Percentiles rank a stretch among this genome's conserved stretches.
These are phyloP conservation scores for Glaucopsyche alexis DNA, from an alignment of 2,888 invertebrate genomes.

Conservation along the genomic window DNA sequence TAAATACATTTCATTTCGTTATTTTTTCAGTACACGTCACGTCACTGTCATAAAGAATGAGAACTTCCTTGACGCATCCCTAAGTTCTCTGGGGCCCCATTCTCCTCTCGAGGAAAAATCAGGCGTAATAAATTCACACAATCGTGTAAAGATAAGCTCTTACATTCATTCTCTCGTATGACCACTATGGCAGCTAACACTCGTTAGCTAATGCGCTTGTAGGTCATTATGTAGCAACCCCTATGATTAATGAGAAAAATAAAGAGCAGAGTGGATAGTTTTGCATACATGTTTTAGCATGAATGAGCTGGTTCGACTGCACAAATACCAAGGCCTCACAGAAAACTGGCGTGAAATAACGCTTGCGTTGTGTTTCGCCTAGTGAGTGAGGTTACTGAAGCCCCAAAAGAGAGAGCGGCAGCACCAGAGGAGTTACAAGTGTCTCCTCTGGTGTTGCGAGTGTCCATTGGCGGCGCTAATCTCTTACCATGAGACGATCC, in stretches of 20 bases:
- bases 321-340: too few relatives aligned
- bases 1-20: not conserved
- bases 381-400: too few relatives aligned
- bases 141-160: constrained; percentile 23
- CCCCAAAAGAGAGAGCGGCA: too few relatives aligned
- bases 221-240: constrained; percentile 19
- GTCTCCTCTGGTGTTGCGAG: too few relatives aligned
- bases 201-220: constrained; percentile 37
- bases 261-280: not conserved
- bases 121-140: not conserved
- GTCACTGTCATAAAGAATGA: constrained; percentile 8
- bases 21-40: not conserved
- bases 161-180: constrained; percentile 25
- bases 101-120: constrained; percentile 11
- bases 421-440: too few relatives aligned
- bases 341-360: too few relatives aligned
- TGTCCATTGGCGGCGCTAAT: too few relatives aligned
- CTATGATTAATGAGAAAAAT: constrained; percentile 27
- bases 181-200: constrained; percentile 30
- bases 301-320: too few relatives aligned
- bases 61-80: not conserved
- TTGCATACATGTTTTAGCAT: too few relatives aligned
- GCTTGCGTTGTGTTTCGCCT: too few relatives aligned
- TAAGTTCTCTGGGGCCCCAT: not conserved
- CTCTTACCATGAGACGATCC: too few relatives aligned